phyloP scores from a whole-genome alignment of 1,140 invertebrate genomes.

The Pseudomyrmex sp. region DNA sequence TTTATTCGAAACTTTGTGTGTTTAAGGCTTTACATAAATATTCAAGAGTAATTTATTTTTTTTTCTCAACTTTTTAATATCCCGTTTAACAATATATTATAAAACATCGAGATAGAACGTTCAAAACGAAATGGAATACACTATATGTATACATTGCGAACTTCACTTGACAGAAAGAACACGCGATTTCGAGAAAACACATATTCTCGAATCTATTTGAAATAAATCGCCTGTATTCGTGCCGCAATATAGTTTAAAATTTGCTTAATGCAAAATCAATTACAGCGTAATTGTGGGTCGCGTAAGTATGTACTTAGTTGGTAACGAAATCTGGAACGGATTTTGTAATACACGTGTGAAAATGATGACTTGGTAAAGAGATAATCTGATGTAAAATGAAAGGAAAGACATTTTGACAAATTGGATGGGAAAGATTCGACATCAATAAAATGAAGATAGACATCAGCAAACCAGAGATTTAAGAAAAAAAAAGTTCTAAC shows the following conservation, averaged over 20 bases:
- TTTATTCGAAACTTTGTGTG: constrained; percentile 46
- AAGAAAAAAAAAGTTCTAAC: no score
- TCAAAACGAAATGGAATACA: constrained; percentile 21
- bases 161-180: constrained; percentile 1
- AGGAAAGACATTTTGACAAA: no score
- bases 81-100: no score
- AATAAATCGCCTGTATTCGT: constrained; percentile 49
- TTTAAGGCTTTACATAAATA: constrained; percentile 50
- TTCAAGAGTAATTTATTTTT: constrained; percentile 9
- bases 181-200: constrained; percentile 3
- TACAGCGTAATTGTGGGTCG: constrained; percentile 27
- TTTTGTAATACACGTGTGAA: no score
- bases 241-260: constrained; percentile 24
- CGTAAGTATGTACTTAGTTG: neutral
- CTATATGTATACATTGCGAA: neutral
- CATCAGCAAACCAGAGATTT: no score
- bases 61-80: no score
- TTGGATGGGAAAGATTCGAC: no score
- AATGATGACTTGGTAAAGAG: no score
- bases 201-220: constrained; percentile 40
- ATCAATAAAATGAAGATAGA: no score
- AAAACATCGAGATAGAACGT: no score
- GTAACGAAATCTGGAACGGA: no score
- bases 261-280: constrained; percentile 46
- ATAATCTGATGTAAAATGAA: no score